phyloP scores from a whole-genome alignment of 2,888 invertebrate species.

The Saturnia japonica region DNA sequence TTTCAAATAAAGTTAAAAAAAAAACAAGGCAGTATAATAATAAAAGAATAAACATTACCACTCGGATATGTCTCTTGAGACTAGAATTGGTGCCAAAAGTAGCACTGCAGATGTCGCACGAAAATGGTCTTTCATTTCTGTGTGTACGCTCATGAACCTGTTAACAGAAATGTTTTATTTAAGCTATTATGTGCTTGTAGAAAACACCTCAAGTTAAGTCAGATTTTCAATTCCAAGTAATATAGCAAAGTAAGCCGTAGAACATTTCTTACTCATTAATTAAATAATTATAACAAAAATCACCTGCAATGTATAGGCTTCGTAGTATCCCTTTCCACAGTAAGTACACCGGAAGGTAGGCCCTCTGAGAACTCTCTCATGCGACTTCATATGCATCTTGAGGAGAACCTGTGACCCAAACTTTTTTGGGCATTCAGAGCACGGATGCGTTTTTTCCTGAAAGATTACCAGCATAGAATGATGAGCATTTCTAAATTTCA shows the following conservation, averaged over 20 bases:
- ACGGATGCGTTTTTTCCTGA: conserved; percentile 69
- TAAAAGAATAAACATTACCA: conserved; percentile 44
- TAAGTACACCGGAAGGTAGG: conserved; percentile 64
- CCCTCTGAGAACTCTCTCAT: conserved; percentile 57
- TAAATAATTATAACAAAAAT: neutral
- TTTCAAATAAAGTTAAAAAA: too few relatives aligned
- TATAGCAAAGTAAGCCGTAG: too few relatives aligned
- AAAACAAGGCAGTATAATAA: neutral
- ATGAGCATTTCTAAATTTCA: neutral
- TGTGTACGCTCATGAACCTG: conserved; percentile 74
- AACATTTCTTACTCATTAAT: neutral
- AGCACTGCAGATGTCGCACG: conserved; percentile 67
- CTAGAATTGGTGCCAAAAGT: conserved; percentile 73
- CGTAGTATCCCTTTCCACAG: conserved; percentile 72
- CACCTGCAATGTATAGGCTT: conserved; percentile 65
- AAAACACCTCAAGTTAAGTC: too few relatives aligned
- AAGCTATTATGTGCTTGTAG: too few relatives aligned
- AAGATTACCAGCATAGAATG: conserved; percentile 2
- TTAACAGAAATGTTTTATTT: conserved; percentile 18
- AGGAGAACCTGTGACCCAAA: conserved; percentile 66
- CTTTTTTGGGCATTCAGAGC: conserved; percentile 65
- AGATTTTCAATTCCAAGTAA: neutral
- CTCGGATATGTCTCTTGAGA: conserved; percentile 69
- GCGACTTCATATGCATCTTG: conserved; percentile 68
- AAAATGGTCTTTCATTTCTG: conserved; percentile 67